Conservation (phyloP, 2,888 invertebrate genomes). For the Rhodophaea formosa region DNA sequence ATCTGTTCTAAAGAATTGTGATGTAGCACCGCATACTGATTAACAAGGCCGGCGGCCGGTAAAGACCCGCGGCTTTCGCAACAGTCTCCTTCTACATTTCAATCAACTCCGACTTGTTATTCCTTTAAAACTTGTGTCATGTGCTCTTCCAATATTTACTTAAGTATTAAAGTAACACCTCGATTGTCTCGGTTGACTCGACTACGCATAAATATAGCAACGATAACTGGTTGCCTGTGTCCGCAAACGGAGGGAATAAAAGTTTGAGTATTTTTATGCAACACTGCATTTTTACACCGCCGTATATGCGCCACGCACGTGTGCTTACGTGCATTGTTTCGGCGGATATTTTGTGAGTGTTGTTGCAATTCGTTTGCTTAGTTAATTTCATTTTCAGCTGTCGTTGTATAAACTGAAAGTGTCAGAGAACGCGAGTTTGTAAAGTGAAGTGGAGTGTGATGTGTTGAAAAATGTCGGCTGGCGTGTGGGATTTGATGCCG, state of each 20-base stretch:
- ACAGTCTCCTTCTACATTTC: not conserved
- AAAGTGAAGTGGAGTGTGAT: constrained; percentile 34
- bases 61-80: constrained; percentile 1
- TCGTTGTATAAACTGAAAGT: constrained; percentile 19
- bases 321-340: constrained; percentile 2
- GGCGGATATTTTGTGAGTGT: constrained; percentile 1
- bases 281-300: constrained; percentile 5
- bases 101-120: not conserved
- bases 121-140: not conserved
- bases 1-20: not conserved
- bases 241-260: constrained; percentile 7
- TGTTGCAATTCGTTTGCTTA: not conserved
- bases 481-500: constrained; percentile 71
- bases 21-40: not conserved
- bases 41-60: not conserved
- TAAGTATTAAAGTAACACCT: not conserved
- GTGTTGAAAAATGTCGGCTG: constrained; percentile 55
- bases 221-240: constrained; percentile 7
- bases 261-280: constrained; percentile 7
- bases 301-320: not conserved
- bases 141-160: not conserved
- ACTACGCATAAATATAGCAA: not conserved
- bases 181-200: constrained; percentile 15
- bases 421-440: constrained; percentile 13
- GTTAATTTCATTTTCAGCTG: constrained; percentile 1